Base-by-base conservation (phyloP, 2,113 vertebrate genomes). In the Podiceps cristatus region DNA sequence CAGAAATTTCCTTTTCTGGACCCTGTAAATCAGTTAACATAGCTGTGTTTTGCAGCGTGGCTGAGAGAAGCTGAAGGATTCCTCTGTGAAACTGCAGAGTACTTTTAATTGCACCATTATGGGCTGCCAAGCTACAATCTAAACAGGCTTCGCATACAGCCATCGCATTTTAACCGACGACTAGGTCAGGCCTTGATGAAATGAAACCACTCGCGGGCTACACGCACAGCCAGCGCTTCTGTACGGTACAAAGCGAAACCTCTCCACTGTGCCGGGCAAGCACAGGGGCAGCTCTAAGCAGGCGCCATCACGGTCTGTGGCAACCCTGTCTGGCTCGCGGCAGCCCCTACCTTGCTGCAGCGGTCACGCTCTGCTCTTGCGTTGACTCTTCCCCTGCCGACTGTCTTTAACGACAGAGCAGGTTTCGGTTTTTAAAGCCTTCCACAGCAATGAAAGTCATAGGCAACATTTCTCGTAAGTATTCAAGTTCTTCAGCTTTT, bases 161-260 rank as follows among this genome's bases (percentile, higher is more conserved):
- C 27, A 13, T 10, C 2, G 2, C 3, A 0, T 13, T 52, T n/a
- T 20, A 49, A 56, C 33, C 37, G 5, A 2, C 0, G 2, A 47
- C 20, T 6, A 62, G 31, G 27, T 25, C 29, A 44, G 37, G 12
- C 33, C 49, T 29, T 5, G 45, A 37, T 1, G 1, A 40, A 58
- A 27, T 23, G 22, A 29, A 19, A 6, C 2, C 33, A 14, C 49
- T 10, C 0, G 1, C 1, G 20, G 72, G 53, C 44, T 53, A 45
- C 10, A 23, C 7, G 1, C 44, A 7, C 31, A 23, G n/a, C 27
- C 29, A 5, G 23, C 1, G 5, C 27, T 28, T 22, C 53, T 15
- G 60, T 10, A 4, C 18, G 53, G 73, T 19, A 8, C 63, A 11
- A 18, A 52, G 27, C 1, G 0, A 35, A 58, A 67, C 19, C 33